These are phyloP conservation scores for Champsocephalus gunnari DNA, from an alignment of 2,797 vertebrate genomes.

Conservation along the genomic window DNA sequence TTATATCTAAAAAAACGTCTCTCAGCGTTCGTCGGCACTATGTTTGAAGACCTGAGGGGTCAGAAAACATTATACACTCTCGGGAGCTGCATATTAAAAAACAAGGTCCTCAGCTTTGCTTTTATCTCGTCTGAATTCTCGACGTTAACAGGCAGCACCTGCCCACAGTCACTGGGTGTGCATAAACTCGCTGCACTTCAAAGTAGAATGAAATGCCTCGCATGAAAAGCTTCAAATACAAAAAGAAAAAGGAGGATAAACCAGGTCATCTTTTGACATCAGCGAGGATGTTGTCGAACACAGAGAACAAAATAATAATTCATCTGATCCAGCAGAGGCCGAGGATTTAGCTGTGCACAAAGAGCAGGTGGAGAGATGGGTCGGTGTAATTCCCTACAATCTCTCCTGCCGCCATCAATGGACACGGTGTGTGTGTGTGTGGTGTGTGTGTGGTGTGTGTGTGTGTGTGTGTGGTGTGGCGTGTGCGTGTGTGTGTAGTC, in stretches of 20 bases:
- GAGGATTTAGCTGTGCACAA: conserved; percentile 73
- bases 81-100: conserved; percentile 50
- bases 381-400: conserved; percentile 76
- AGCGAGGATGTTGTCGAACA: conserved; percentile 72
- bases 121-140: conserved; percentile 72
- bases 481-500: conserved; percentile 7
- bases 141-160: conserved; percentile 76
- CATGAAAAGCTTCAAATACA: conserved; percentile 43
- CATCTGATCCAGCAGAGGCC: conserved; percentile 61
- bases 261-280: conserved; percentile 78
- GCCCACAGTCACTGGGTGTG: conserved; percentile 66
- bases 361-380: conserved; percentile 77
- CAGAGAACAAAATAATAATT: conserved; percentile 75
- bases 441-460: conserved; percentile 19
- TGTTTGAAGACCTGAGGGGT: conserved; percentile 49
- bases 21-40: conserved; percentile 14
- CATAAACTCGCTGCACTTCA: conserved; percentile 61
- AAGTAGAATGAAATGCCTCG: conserved; percentile 62
- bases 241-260: conserved; percentile 44
- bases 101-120: conserved; percentile 49
- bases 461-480: conserved; percentile 16
- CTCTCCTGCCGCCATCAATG: conserved; percentile 50
- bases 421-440: conserved; percentile 18
- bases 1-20: conserved; percentile 35
- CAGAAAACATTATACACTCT: conserved; percentile 64